Evolutionary conservation across 2,888 invertebrate species (phyloP).

Genomic region (Ophonus ardosiacus): DNA sequence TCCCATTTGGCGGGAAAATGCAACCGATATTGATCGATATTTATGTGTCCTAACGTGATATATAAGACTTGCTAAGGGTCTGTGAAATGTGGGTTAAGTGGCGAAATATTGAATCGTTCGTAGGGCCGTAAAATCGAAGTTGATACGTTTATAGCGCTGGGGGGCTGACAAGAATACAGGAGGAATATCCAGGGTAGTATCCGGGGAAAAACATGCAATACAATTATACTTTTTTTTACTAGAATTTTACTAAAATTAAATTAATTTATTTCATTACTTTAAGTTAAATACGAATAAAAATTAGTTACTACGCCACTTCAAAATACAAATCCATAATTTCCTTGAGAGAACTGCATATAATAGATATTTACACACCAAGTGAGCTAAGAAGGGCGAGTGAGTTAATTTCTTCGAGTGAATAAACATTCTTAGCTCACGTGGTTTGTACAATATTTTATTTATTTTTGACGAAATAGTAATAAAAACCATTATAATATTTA

Average conservation of each 20-base stretch:
- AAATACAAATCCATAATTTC: too few relatives aligned
- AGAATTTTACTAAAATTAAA: not conserved
- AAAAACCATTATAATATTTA: too few relatives aligned
- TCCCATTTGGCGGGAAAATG: constrained; percentile 43
- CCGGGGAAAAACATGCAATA: not conserved
- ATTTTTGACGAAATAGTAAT: too few relatives aligned
- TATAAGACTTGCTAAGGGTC: constrained; percentile 33
- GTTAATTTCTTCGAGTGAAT: too few relatives aligned
- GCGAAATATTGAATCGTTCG: constrained; percentile 57
- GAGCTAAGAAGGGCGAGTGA: too few relatives aligned
- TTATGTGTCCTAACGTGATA: constrained; percentile 35
- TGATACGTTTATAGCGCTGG: constrained; percentile 42
- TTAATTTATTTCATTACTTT: not conserved
- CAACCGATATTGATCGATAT: constrained; percentile 47
- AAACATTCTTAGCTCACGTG: too few relatives aligned
- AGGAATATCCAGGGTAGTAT: constrained; percentile 9
- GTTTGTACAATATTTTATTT: too few relatives aligned
- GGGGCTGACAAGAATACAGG: constrained; percentile 26
- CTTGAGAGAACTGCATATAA: too few relatives aligned
- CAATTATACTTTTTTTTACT: not conserved
- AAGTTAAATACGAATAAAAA: too few relatives aligned
- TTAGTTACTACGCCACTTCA: too few relatives aligned
- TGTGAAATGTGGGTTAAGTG: constrained; percentile 57
- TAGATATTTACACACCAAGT: too few relatives aligned
- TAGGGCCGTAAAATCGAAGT: constrained; percentile 52